Percentiles rank a stretch among this genome's conserved stretches.
These are phyloP conservation scores for Diorhabda elongata DNA, from an alignment of 1,140 invertebrate genomes.

Conservation along the genomic window DNA sequence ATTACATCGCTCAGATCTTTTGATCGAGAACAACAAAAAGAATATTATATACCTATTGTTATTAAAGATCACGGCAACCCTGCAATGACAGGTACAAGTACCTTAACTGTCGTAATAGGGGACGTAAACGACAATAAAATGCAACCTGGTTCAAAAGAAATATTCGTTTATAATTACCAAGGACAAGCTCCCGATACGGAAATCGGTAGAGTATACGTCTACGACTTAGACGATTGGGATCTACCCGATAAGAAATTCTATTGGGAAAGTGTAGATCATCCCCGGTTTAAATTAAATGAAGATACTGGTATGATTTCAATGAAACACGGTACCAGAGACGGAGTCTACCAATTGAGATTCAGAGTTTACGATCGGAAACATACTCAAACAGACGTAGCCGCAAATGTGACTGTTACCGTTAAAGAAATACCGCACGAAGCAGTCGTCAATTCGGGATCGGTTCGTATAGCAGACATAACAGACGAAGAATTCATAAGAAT, in stretches of 20 bases:
- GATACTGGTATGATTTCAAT: conserved; percentile 94
- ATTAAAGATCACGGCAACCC: conserved; percentile 87
- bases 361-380: conserved; percentile 92
- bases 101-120: conserved; percentile 90
- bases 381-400: conserved; percentile 85
- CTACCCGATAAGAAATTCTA: conserved; percentile 95
- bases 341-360: conserved; percentile 80
- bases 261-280: conserved; percentile 79
- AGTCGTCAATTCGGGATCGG: conserved; percentile 90
- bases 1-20: conserved; percentile 86
- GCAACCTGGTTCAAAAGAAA: conserved; percentile 92
- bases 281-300: conserved; percentile 81
- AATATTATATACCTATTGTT: conserved; percentile 90
- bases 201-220: conserved; percentile 93
- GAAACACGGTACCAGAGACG: conserved; percentile 84
- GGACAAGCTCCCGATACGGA: conserved; percentile 87
- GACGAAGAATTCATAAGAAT: conserved; percentile 94
- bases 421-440: conserved; percentile 93
- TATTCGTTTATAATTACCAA: conserved; percentile 95
- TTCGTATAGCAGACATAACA: conserved; percentile 88
- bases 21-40: conserved; percentile 92
- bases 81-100: conserved; percentile 91
- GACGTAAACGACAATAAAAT: conserved; percentile 97
- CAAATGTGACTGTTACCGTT: conserved; percentile 89
- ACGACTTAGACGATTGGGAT: conserved; percentile 97